Evolutionary conservation across 2,888 invertebrate species (phyloP).

Genomic region (Idaea biselata): DNA sequence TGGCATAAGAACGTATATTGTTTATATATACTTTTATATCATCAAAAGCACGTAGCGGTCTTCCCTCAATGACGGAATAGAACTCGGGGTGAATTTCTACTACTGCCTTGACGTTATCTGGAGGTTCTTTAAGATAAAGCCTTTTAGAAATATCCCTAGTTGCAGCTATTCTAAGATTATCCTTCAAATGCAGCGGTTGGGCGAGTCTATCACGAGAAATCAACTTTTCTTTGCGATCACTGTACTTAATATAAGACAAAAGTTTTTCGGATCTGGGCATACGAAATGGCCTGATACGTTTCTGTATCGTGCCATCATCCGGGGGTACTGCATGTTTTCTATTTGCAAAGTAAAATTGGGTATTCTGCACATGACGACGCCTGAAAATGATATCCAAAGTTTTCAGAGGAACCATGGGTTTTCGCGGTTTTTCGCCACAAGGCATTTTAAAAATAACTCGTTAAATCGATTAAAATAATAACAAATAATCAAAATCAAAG

Average conservation of each 20-base stretch:
- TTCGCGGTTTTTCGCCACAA: constrained; percentile 57
- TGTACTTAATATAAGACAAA: constrained; percentile 70
- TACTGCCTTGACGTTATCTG: constrained; percentile 79
- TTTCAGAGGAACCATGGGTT: constrained; percentile 68
- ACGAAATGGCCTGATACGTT: constrained; percentile 52
- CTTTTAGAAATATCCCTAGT: constrained; percentile 78
- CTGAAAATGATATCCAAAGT: constrained; percentile 70
- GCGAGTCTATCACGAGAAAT: constrained; percentile 44
- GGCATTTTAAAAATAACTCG: constrained; percentile 37
- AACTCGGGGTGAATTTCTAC: constrained; percentile 84
- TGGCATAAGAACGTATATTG: constrained; percentile 74
- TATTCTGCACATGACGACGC: constrained; percentile 68
- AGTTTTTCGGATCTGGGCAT: constrained; percentile 68
- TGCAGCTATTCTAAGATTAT: constrained; percentile 65
- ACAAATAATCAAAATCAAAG: neutral
- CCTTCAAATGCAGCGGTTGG: constrained; percentile 62
- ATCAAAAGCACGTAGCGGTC: constrained; percentile 80
- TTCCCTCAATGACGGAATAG: constrained; percentile 82
- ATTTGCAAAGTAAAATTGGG: constrained; percentile 72
- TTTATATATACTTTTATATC: constrained; percentile 80
- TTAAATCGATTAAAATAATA: neutral
- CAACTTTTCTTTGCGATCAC: constrained; percentile 63
- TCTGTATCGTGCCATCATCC: constrained; percentile 33
- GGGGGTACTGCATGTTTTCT: constrained; percentile 53
- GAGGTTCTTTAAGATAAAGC: constrained; percentile 79